These are phyloP conservation scores for Neoitamus cyanurus DNA, from an alignment of 2,888 invertebrate genomes.

Conservation along the genomic window DNA sequence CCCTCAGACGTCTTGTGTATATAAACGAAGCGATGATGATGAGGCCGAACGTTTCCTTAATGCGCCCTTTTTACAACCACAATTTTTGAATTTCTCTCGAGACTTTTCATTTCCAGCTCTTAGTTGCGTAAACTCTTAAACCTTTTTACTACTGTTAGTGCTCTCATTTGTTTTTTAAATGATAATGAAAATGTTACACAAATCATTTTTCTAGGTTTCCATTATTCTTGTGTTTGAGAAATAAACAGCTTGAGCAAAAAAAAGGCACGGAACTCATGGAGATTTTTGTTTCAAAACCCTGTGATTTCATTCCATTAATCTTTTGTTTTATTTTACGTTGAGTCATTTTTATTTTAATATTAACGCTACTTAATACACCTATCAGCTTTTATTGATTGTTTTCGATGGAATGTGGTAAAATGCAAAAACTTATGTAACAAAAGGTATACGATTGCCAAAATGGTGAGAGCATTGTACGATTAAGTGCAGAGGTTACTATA, in stretches of 20 bases:
- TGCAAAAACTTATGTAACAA: background rate
- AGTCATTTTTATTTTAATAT: background rate
- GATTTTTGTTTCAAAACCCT: background rate
- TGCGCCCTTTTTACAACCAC: background rate
- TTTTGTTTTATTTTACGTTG: background rate
- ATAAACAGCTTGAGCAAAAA: background rate
- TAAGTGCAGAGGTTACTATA: no score
- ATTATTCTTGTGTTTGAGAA: background rate
- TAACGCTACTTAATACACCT: background rate
- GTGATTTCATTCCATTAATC: background rate
- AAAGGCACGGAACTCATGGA: background rate
- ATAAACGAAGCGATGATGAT: conserved; percentile 26
- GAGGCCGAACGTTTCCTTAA: conserved; percentile 24
- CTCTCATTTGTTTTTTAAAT: background rate
- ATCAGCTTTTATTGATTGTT: background rate
- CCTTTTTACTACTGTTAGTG: background rate
- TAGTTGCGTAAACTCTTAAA: background rate
- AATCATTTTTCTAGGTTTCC: background rate
- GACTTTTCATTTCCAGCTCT: background rate
- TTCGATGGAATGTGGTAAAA: background rate
- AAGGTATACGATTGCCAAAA: background rate
- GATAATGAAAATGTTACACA: background rate
- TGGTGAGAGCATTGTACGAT: no score
- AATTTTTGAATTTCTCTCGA: background rate
- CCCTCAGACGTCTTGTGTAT: conserved; percentile 33